A percentile compares a stretch with the other conserved stretches of the same genome.
Evolutionary conservation across 2,888 invertebrate genomes (phyloP).

Genomic region (Allacma fusca): DNA sequence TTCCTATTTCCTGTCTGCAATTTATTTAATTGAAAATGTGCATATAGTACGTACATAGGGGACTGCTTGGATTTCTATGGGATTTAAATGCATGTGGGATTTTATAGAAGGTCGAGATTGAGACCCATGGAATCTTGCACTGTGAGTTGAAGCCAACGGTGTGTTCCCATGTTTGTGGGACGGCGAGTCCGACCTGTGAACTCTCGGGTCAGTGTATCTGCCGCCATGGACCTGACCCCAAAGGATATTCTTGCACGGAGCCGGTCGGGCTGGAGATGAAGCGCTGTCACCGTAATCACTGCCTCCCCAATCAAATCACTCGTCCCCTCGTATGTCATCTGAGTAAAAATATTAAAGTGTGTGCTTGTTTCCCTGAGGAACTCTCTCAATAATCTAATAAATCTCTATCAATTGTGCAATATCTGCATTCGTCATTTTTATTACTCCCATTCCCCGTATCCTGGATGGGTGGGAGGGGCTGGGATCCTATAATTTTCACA

Average conservation of each 20-base stretch:
- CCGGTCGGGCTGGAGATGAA: not conserved
- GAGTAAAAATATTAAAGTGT: conserved; percentile 19
- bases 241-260: not conserved
- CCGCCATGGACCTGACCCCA: not conserved
- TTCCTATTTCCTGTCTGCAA: no score
- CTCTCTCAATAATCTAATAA: no score
- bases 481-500: no score
- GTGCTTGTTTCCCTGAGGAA: conserved; percentile 27
- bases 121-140: conserved; percentile 17
- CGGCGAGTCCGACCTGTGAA: conserved; percentile 18
- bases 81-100: no score
- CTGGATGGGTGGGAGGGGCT: no score
- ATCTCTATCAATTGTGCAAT: no score
- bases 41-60: no score
- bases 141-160: conserved; percentile 23
- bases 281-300: conserved; percentile 11
- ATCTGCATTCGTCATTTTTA: no score
- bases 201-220: conserved; percentile 29
- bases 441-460: no score
- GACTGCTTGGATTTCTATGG: no score
- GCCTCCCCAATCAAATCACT: not conserved
- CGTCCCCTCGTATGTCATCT: conserved; percentile 14
- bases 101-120: not conserved
- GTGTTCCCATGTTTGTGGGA: not conserved
- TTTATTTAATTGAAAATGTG: no score